Evolutionary conservation across 2,797 vertebrate species (phyloP).

Genomic region (Meriones psammophilus): DNA sequence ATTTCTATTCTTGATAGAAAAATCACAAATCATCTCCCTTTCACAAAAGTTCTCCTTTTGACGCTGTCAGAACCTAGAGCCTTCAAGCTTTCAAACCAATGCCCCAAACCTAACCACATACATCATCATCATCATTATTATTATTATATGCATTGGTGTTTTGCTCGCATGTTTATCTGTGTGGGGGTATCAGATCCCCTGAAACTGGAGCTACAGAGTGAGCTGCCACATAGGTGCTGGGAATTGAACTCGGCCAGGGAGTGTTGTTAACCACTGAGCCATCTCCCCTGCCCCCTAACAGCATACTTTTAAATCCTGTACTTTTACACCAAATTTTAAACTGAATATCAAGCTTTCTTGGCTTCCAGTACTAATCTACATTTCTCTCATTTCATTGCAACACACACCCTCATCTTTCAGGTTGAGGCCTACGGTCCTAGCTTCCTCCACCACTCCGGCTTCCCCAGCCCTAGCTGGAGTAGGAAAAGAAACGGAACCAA

Average conservation of each 20-base stretch:
- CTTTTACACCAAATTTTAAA: conserved; percentile 58
- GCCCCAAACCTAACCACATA: not conserved
- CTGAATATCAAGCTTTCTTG: not conserved
- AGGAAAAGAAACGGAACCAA: conserved; percentile 70
- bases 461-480: not conserved
- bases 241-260: too few relatives aligned
- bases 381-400: conserved; percentile 64
- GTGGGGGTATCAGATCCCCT: too few relatives aligned
- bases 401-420: conserved; percentile 50
- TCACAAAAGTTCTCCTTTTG: conserved; percentile 57
- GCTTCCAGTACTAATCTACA: conserved; percentile 45
- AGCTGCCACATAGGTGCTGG: too few relatives aligned
- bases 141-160: too few relatives aligned
- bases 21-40: conserved; percentile 63
- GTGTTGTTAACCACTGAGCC: too few relatives aligned
- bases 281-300: not conserved
- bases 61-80: not conserved
- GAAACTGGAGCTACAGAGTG: too few relatives aligned
- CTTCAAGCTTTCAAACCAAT: conserved; percentile 18
- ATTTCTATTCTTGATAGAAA: conserved; percentile 74
- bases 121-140: not conserved
- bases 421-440: conserved; percentile 65
- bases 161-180: too few relatives aligned
- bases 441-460: not conserved
- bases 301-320: conserved; percentile 23